These are phyloP conservation scores for Poeciliopsis infans DNA, from an alignment of 2,797 vertebrate species.

Conservation along the genomic window DNA sequence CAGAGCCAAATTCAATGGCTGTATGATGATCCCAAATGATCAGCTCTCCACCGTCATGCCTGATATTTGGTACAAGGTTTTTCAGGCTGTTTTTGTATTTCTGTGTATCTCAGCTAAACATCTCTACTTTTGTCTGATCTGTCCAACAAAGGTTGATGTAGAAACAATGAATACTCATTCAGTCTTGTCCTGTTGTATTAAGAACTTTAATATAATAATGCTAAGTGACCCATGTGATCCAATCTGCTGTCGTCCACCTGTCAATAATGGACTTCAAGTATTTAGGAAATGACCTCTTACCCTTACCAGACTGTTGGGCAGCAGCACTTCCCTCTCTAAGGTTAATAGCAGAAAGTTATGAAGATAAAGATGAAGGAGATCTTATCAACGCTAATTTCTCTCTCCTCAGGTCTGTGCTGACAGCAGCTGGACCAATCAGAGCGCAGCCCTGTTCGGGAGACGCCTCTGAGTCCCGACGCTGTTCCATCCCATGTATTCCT, in stretches of 20 bases:
- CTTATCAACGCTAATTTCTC: neutral
- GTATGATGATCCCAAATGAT: neutral
- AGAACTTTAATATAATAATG: neutral
- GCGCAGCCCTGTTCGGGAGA: slow-evolving; percentile 82
- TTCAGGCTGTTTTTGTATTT: neutral
- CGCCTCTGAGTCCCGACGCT: slow-evolving; percentile 79
- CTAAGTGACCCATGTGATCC: neutral
- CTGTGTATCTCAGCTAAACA: neutral
- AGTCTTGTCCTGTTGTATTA: neutral
- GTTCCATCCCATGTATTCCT: slow-evolving; percentile 77
- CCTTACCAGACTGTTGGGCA: neutral
- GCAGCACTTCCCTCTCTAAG: neutral
- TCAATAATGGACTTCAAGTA: neutral
- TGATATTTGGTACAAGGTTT: neutral
- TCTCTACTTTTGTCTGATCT: neutral
- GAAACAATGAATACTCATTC: neutral
- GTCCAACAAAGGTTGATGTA: neutral
- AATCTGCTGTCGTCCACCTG: neutral
- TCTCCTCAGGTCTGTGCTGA: slow-evolving; percentile 82
- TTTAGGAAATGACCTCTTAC: neutral
- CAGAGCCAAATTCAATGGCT: neutral
- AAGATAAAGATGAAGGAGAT: neutral
- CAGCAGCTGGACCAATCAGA: slow-evolving; percentile 61
- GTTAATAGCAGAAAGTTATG: neutral
- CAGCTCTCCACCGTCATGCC: neutral